A percentile compares a stretch with the other conserved stretches of the same genome.
Evolutionary conservation across 1,140 invertebrate genomes (phyloP).

Genomic region (Zeugodacus cucurbitae): DNA sequence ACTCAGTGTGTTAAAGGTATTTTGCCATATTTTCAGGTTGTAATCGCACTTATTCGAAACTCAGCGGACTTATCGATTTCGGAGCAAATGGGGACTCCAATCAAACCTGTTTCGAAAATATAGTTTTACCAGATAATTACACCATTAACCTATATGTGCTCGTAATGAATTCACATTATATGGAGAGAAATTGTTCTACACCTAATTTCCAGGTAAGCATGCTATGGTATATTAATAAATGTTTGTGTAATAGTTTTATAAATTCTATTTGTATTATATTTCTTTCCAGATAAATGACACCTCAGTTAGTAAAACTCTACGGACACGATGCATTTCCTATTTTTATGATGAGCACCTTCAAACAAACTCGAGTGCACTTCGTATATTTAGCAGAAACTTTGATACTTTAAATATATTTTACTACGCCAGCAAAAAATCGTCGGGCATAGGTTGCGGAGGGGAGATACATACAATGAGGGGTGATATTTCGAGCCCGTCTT

Average conservation of each 20-base stretch:
- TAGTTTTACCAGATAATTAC: constrained; percentile 18
- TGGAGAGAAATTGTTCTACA: not conserved
- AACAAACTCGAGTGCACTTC: not conserved
- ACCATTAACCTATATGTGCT: constrained; percentile 26
- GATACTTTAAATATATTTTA: constrained; percentile 63
- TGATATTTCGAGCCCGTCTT: constrained; percentile 78
- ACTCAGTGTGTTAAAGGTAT: too few species aligned
- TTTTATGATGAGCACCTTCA: not conserved
- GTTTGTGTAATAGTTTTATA: not conserved
- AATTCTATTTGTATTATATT: not conserved
- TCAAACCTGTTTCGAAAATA: not conserved
- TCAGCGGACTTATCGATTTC: constrained; percentile 22
- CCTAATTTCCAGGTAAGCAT: constrained; percentile 25
- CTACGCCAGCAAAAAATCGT: constrained; percentile 68
- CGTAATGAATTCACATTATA: not conserved
- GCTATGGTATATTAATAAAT: constrained; percentile 43
- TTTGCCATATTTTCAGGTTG: constrained; percentile 31
- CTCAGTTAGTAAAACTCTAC: not conserved
- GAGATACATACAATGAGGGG: constrained; percentile 74
- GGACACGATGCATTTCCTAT: not conserved
- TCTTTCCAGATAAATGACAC: not conserved
- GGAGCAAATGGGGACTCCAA: not conserved
- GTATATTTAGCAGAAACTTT: not conserved
- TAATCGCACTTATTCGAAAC: constrained; percentile 24
- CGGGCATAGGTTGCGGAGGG: constrained; percentile 82